A percentile compares a stretch with the other conserved stretches of the same genome.
phyloP scores from a whole-genome alignment of 2,888 invertebrate genomes.

The Pseudococcus longispinus region DNA sequence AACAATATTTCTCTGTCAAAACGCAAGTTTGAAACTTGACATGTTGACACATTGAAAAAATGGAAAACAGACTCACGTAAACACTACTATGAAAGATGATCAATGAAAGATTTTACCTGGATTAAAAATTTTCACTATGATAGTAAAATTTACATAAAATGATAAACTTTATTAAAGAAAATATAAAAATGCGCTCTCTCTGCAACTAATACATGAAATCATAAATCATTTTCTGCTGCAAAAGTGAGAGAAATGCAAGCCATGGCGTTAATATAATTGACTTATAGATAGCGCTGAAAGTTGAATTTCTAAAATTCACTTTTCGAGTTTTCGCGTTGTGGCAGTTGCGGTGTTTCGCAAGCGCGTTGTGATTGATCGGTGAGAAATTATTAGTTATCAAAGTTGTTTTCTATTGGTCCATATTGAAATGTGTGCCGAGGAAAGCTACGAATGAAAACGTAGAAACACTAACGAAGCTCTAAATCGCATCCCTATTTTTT shows the following conservation, averaged over 20 bases:
- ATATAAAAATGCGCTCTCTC: slow-evolving; percentile 16
- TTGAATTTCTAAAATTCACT: not conserved
- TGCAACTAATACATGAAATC: not conserved
- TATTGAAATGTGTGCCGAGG: not conserved
- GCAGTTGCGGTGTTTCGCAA: not conserved
- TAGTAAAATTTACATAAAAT: not conserved
- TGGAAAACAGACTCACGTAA: not conserved
- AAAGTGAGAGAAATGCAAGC: not conserved
- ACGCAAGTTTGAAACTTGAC: not conserved
- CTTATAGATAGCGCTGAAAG: not conserved
- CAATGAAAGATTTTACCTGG: not conserved
- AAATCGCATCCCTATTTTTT: too few species aligned
- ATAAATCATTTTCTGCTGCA: not conserved
- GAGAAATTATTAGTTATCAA: not conserved
- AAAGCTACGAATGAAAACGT: not conserved
- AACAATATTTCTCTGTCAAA: not conserved
- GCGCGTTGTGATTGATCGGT: not conserved
- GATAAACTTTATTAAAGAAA: not conserved
- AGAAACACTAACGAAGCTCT: too few species aligned
- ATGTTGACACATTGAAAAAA: not conserved
- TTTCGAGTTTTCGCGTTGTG: not conserved
- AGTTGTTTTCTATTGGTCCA: not conserved
- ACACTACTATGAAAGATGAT: not conserved
- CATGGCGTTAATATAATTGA: not conserved
- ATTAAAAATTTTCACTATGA: not conserved